phyloP scores from a whole-genome alignment of 2,888 invertebrate genomes.

The Microplitis manilae region DNA sequence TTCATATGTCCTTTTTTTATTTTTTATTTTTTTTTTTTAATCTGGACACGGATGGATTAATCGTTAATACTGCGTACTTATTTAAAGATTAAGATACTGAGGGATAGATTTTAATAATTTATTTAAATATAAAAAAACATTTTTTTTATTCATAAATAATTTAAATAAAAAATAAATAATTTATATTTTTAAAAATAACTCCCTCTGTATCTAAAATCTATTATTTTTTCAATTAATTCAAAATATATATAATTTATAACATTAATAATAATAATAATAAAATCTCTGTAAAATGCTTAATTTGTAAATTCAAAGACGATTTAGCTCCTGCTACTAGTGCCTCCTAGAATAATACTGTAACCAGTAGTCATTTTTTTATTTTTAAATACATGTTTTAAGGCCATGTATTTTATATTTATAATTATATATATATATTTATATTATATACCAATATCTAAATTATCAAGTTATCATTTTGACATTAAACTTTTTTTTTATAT shows the following conservation, averaged over 20 bases:
- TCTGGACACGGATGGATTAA: slow-evolving; percentile 39
- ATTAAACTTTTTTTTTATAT: neutral
- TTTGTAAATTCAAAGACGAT: slow-evolving; percentile 37
- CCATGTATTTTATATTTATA: slow-evolving; percentile 10
- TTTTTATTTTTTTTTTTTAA: slow-evolving; percentile 11
- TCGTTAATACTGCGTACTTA: slow-evolving; percentile 18
- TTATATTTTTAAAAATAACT: neutral
- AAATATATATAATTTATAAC: slow-evolving; percentile 44
- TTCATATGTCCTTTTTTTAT: slow-evolving; percentile 15
- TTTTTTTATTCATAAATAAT: neutral
- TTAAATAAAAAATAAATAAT: neutral
- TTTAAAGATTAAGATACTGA: slow-evolving; percentile 44
- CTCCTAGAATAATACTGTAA: slow-evolving; percentile 32
- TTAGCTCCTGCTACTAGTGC: slow-evolving; percentile 32
- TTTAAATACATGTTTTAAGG: slow-evolving; percentile 27
- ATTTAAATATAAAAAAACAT: neutral
- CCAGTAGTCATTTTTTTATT: slow-evolving; percentile 24
- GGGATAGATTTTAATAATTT: slow-evolving; percentile 16
- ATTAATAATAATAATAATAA: slow-evolving; percentile 31
- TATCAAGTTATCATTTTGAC: slow-evolving; percentile 3
- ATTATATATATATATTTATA: slow-evolving; percentile 10
- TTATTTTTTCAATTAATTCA: slow-evolving; percentile 22
- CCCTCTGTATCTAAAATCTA: slow-evolving; percentile 29
- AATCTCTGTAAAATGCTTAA: slow-evolving; percentile 39
- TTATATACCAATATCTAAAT: slow-evolving; percentile 12